These are phyloP conservation scores for Stenolophus ochropezus DNA, from an alignment of 2,888 invertebrate genomes.

Conservation along the genomic window DNA sequence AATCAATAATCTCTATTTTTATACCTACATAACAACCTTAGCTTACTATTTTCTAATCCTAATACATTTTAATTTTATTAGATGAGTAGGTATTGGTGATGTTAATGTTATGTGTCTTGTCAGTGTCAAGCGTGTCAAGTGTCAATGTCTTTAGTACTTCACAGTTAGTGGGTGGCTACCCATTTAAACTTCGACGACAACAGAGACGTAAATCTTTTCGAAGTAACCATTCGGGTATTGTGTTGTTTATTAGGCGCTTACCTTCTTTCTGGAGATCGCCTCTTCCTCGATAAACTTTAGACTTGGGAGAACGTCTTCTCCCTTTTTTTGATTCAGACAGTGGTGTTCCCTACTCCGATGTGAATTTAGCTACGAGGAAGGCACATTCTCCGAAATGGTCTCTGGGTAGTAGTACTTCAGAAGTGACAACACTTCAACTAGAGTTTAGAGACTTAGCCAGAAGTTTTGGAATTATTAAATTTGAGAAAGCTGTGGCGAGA, in stretches of 20 bases:
- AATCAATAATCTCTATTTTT: too few relatives aligned
- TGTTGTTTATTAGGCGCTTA: slow-evolving; percentile 94
- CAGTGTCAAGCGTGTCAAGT: too few relatives aligned
- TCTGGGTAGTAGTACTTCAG: slow-evolving; percentile 96
- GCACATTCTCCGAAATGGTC: slow-evolving; percentile 98
- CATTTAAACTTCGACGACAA: slow-evolving; percentile 88
- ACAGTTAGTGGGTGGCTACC: slow-evolving; percentile 92
- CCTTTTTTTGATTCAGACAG: slow-evolving; percentile 92
- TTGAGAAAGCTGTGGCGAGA: slow-evolving; percentile 87
- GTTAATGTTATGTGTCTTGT: too few relatives aligned
- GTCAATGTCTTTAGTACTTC: too few relatives aligned
- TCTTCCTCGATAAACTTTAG: slow-evolving; percentile 89
- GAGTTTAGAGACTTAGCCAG: slow-evolving; percentile 96
- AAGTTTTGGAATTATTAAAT: slow-evolving; percentile 85
- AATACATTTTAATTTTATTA: too few relatives aligned
- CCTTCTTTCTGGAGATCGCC: slow-evolving; percentile 90
- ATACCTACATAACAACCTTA: too few relatives aligned
- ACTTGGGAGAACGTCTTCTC: slow-evolving; percentile 90
- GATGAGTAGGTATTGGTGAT: too few relatives aligned
- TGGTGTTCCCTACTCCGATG: slow-evolving; percentile 95
- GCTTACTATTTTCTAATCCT: too few relatives aligned
- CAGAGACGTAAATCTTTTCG: slow-evolving; percentile 96
- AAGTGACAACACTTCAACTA: slow-evolving; percentile 96
- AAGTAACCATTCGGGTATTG: slow-evolving; percentile 95
- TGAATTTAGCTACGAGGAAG: slow-evolving; percentile 90